Conservation (phyloP, 2,888 invertebrate genomes). For the Caenorhabditis sp. region DNA sequence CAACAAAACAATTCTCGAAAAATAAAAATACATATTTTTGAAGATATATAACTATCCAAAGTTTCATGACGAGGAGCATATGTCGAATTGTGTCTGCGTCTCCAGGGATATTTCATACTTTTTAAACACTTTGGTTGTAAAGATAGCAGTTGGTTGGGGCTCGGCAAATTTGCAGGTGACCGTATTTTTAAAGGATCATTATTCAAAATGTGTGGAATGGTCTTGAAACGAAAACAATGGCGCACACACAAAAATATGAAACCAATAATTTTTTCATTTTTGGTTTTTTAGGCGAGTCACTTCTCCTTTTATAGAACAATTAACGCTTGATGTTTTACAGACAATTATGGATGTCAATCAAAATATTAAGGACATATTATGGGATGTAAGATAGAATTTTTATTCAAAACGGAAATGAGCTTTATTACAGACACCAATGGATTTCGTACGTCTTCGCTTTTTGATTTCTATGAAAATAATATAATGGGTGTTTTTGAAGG, state of each 20-base stretch:
- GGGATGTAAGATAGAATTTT: background rate
- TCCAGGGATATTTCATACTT: no score
- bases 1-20: background rate
- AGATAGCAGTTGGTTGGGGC: background rate
- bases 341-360: background rate
- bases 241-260: background rate
- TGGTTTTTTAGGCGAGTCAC: background rate
- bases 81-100: constrained; percentile 1
- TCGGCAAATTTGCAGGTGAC: background rate
- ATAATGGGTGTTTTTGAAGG: no score
- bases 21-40: background rate
- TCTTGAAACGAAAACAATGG: background rate
- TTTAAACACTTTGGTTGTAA: no score
- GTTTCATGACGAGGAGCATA: constrained; percentile 1
- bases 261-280: background rate
- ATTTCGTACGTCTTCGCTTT: no score
- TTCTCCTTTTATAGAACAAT: background rate
- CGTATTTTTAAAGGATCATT: no score
- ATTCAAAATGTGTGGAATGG: background rate
- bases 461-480: no score
- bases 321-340: background rate
- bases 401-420: no score
- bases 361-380: background rate
- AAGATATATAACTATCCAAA: background rate
- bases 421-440: no score